A percentile compares a stretch with the other conserved stretches of the same genome.
These are phyloP conservation scores for Ursus arctos DNA, from an alignment of 2,113 vertebrate species.

Conservation along the genomic window DNA sequence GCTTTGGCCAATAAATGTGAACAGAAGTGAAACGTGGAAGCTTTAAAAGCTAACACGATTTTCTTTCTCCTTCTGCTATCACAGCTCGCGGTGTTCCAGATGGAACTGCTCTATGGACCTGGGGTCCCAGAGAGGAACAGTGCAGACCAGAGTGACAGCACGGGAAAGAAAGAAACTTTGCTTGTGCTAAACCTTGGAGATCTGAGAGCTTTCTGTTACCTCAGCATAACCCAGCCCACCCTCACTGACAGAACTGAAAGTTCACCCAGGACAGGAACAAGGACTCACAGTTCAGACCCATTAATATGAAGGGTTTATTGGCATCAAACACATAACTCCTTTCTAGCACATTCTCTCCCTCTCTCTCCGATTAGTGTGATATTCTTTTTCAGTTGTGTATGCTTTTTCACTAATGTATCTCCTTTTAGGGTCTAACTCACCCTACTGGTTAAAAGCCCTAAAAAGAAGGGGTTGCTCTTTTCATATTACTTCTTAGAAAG, in stretches of 20 bases:
- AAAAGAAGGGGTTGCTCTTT: neutral
- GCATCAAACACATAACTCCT: neutral
- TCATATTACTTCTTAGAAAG: neutral
- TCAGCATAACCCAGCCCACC: neutral
- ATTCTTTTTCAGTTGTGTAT: neutral
- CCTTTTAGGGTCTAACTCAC: neutral
- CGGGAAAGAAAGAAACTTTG: neutral
- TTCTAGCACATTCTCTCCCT: neutral
- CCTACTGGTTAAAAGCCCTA: neutral
- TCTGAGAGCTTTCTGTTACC: neutral
- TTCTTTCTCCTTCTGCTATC: neutral
- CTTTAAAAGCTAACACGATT: neutral
- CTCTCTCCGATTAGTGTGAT: neutral
- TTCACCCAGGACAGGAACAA: neutral
- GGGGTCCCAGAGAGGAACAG: neutral
- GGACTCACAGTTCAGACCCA: neutral
- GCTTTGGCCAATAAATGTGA: neutral
- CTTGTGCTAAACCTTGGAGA: neutral
- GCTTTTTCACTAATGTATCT: neutral
- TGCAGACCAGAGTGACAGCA: accelerated
- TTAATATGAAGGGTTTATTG: neutral
- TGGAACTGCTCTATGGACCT: neutral
- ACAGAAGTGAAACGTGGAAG: neutral
- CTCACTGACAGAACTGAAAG: neutral
- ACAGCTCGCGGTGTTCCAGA: neutral